Evolutionary conservation across 2,113 vertebrate species (phyloP), one percentile per base, ranked within the genome.

Genomic region (Baryphthengus martii): DNA sequence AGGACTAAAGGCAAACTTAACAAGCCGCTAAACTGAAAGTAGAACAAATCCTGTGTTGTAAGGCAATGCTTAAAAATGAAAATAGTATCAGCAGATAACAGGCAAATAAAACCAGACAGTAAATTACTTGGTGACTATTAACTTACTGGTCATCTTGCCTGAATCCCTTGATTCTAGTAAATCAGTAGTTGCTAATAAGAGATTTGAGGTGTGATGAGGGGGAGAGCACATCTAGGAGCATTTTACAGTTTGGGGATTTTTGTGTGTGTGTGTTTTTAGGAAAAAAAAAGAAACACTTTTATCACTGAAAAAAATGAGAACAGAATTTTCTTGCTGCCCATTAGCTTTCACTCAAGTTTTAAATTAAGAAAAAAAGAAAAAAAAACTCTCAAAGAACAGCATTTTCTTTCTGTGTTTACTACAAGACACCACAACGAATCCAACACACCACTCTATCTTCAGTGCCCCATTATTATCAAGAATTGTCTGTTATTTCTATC

Each of bases 401-500:
- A 53, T 70, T 95, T 94, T 85, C 76, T 67, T 89, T 73, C 25
- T 2, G 3, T 40, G 25, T 89, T 95, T 93, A 47, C 87, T 83
- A 26, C 55, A 62, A 83, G 79, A 74, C 24, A 72, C 18, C 40
- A 53, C 71, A 90, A 68, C 55, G 71, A 96, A 95, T 96, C 89
- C 89, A 84, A 67, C 14, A 56, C 17, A 63, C 15, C 79, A 47
- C 53, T 71, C 25, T 45, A 81, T 37, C 59, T 89, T 86, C 81
- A 86, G 49, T 72, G 50, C 25, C 67, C 44, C 33, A 37, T 77
- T 92, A 80, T 55, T 80, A 96, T 45, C 67, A 85, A 72, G 87
- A 93, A 89, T 33, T 76, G 56, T 63, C 75, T 89, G 66, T 66
- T 93, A 88, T 90, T 94, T 89, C 85, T 91, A 62, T 80, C 78